Conservation (phyloP, 2,113 vertebrate genomes). For the Lethenteron reissneri region DNA sequence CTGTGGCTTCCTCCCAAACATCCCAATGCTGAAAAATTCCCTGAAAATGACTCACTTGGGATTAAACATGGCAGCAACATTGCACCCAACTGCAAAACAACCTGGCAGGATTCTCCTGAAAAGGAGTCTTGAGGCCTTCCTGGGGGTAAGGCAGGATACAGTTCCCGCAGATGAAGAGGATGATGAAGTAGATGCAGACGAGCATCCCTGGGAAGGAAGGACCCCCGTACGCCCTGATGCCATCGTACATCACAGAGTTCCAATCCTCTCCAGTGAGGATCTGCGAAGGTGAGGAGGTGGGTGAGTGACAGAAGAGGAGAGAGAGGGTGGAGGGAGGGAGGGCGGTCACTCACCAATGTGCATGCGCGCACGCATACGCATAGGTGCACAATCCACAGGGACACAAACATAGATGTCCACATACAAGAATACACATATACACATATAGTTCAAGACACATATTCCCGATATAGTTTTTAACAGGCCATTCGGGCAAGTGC, state of each 20-base stretch:
- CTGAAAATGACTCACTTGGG: too few species aligned
- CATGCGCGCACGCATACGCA: not conserved
- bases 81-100: too few species aligned
- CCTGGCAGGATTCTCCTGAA: too few species aligned
- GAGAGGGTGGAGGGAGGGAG: too few species aligned
- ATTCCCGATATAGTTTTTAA: not conserved
- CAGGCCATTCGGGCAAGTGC: too few species aligned
- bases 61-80: too few species aligned
- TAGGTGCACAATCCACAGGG: not conserved
- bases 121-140: too few species aligned
- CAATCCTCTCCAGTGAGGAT: conserved; percentile 99
- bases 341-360: not conserved
- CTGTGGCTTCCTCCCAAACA: too few species aligned
- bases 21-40: too few species aligned
- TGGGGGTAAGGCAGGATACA: conserved; percentile 57
- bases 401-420: not conserved
- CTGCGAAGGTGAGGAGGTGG: conserved; percentile 20
- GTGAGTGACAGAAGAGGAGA: too few species aligned
- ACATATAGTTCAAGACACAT: not conserved
- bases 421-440: not conserved
- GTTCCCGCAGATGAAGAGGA: conserved; percentile 99
- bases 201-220: conserved; percentile 98
- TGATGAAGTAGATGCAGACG: conserved; percentile 99
- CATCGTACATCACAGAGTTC: conserved; percentile 99
- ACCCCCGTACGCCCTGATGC: conserved; percentile 94